Conservation (phyloP, 2,888 invertebrate genomes). For the Lordiphosa fenestrarum region DNA sequence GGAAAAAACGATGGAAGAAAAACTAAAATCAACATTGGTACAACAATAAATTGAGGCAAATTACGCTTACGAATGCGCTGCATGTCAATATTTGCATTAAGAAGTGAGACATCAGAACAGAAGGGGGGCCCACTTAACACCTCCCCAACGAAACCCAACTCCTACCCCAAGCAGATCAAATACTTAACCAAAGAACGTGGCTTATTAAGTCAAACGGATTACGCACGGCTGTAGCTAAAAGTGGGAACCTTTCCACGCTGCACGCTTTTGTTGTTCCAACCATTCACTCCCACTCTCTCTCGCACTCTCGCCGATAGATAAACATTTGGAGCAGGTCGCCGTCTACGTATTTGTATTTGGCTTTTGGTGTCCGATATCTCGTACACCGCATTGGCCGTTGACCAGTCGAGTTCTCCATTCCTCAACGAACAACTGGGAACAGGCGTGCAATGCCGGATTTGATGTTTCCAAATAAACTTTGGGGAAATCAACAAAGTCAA, state of each 20-base stretch:
- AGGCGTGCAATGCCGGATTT: too few relatives aligned
- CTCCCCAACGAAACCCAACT: not conserved
- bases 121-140: slow-evolving; percentile 4
- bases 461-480: too few relatives aligned
- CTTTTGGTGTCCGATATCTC: slow-evolving; percentile 24
- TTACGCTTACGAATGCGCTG: slow-evolving; percentile 55
- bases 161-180: slow-evolving; percentile 33
- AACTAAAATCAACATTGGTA: slow-evolving; percentile 41
- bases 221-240: slow-evolving; percentile 33
- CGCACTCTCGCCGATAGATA: slow-evolving; percentile 19
- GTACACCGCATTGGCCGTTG: slow-evolving; percentile 38
- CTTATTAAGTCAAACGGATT: slow-evolving; percentile 70
- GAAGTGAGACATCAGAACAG: slow-evolving; percentile 29
- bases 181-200: slow-evolving; percentile 59
- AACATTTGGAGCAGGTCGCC: slow-evolving; percentile 43
- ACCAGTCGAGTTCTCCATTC: not conserved
- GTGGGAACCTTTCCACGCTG: slow-evolving; percentile 5
- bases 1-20: slow-evolving; percentile 10
- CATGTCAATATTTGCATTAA: slow-evolving; percentile 65
- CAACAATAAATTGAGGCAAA: slow-evolving; percentile 58
- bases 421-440: too few relatives aligned
- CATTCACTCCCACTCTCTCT: too few relatives aligned
- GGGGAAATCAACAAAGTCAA: too few relatives aligned
- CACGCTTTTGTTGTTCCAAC: slow-evolving; percentile 3
- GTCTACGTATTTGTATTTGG: slow-evolving; percentile 19